A percentile compares a stretch with the other conserved stretches of the same genome.
phyloP scores from a whole-genome alignment of 53 echinoderm and acorn worm species.

The Arbacia lixula region DNA sequence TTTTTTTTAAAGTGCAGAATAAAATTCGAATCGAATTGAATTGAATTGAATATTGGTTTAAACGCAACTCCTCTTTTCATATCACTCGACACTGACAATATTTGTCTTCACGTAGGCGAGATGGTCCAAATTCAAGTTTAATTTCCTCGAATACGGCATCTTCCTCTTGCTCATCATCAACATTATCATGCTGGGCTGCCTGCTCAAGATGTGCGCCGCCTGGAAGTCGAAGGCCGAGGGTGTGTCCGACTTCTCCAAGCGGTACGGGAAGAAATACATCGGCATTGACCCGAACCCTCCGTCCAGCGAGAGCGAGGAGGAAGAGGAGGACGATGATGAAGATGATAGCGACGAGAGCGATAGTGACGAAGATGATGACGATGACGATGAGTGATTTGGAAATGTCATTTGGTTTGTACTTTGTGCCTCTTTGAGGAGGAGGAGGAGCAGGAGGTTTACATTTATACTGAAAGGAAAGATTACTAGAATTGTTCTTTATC shows the following conservation, averaged over 20 bases:
- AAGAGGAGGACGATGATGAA: not conserved
- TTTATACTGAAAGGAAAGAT: no score
- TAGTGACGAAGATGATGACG: no score
- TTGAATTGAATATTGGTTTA: no score
- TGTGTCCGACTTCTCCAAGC: not conserved
- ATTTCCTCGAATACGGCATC: slow-evolving; percentile 3
- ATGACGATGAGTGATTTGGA: not conserved
- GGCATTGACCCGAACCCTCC: not conserved
- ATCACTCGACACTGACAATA: not conserved
- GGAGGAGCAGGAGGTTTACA: no score
- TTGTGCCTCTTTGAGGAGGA: no score
- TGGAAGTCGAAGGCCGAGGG: not conserved
- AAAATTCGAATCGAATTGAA: no score
- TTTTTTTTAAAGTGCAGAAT: no score
- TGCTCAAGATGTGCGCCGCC: not conserved
- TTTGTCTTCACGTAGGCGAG: not conserved
- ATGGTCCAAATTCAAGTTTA: slow-evolving; percentile 11
- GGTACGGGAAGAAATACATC: slow-evolving; percentile 19
- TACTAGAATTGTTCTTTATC: no score
- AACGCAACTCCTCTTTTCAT: no score
- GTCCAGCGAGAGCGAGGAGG: not conserved
- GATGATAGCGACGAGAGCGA: not conserved
- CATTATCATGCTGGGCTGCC: not conserved
- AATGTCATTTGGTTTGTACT: no score
- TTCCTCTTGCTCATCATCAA: not conserved